Evolutionary conservation across 2,888 invertebrate species (phyloP).

Genomic region (Melipona bicolor): DNA sequence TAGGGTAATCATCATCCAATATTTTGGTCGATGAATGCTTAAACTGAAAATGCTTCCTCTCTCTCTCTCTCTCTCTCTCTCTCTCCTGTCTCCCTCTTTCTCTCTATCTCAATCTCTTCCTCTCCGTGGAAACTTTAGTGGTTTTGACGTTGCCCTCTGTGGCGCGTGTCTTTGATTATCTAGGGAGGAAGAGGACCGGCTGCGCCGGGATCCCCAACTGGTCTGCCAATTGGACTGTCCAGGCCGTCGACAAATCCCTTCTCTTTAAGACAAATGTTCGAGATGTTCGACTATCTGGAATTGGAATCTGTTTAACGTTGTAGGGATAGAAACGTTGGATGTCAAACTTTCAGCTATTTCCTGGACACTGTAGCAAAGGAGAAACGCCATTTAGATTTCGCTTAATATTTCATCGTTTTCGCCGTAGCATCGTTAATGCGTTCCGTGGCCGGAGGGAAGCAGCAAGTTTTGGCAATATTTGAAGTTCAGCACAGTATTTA

Average conservation of each 20-base stretch:
- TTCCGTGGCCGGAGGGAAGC: too few relatives aligned
- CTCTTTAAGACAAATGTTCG: slow-evolving; percentile 23
- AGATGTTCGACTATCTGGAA: slow-evolving; percentile 20
- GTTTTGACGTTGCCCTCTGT: slow-evolving; percentile 15
- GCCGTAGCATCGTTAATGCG: too few relatives aligned
- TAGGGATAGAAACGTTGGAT: neutral
- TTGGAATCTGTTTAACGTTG: slow-evolving; percentile 24
- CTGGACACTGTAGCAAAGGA: neutral
- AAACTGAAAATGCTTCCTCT: neutral
- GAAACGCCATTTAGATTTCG: neutral
- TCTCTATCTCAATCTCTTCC: neutral
- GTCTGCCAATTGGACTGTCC: slow-evolving; percentile 25
- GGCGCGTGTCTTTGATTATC: slow-evolving; percentile 30
- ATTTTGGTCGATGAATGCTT: neutral
- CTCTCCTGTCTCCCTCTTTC: neutral
- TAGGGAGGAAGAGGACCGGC: slow-evolving; percentile 11
- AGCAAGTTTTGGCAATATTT: too few relatives aligned
- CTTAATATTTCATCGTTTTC: neutral
- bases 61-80: neutral
- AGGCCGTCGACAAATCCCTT: slow-evolving; percentile 17
- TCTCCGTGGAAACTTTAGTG: slow-evolving; percentile 11
- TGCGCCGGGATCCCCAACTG: slow-evolving; percentile 1
- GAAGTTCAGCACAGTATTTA: neutral
- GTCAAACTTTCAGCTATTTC: neutral
- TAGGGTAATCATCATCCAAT: slow-evolving; percentile 11